Percentiles rank a stretch among this genome's conserved stretches.
These are phyloP conservation scores for Limnothrissa miodon DNA, from an alignment of 2,113 vertebrate species.

Conservation along the genomic window DNA sequence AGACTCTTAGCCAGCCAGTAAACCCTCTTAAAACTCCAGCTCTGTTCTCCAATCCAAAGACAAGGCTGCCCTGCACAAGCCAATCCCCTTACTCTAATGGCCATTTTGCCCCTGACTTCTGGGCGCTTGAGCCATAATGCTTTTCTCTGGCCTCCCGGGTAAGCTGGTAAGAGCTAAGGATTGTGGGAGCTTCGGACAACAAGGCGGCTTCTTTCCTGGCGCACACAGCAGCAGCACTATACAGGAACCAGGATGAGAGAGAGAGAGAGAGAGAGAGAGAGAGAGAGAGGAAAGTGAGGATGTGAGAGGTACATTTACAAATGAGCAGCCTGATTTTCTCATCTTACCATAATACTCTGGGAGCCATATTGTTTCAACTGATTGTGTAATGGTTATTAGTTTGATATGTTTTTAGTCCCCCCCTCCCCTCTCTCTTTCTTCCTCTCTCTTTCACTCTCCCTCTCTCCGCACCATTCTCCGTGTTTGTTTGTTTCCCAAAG, in stretches of 20 bases:
- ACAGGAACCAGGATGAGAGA: not conserved
- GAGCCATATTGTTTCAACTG: constrained; percentile 39
- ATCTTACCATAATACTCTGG: constrained; percentile 29
- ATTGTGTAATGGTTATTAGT: constrained; percentile 33
- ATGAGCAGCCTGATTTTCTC: constrained; percentile 31
- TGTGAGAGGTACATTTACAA: constrained; percentile 31
- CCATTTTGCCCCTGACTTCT: constrained; percentile 36
- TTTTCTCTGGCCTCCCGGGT: not conserved
- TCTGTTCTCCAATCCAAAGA: constrained; percentile 47
- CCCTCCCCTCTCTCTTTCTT: not conserved
- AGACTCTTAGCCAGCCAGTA: constrained; percentile 43
- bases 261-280: not conserved
- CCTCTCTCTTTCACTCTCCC: not conserved
- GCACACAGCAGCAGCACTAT: not conserved
- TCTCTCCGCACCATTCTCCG: not conserved
- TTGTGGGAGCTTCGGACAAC: not conserved
- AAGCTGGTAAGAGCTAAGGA: not conserved
- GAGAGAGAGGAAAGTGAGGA: not conserved
- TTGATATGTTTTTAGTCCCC: not conserved
- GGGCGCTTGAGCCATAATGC: constrained; percentile 23
- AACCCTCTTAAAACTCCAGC: constrained; percentile 52
- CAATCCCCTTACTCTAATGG: constrained; percentile 40
- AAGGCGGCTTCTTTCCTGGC: not conserved
- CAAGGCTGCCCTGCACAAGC: constrained; percentile 30
- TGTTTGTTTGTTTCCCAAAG: not conserved